Evolutionary conservation across 2,113 vertebrate species (phyloP).

Genomic region (Leptocoma aspasia): DNA sequence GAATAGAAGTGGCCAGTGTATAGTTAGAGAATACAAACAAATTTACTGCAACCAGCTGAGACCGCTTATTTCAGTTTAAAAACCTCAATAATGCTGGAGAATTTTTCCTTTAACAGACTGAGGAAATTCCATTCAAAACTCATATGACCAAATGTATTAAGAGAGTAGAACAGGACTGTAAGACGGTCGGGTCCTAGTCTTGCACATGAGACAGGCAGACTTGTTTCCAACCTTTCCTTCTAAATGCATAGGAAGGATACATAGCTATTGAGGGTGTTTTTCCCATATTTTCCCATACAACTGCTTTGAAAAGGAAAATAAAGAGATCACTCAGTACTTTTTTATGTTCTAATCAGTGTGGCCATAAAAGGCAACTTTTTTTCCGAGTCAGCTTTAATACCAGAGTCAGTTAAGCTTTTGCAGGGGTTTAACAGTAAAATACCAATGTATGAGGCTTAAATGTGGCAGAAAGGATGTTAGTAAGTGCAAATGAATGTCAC

Average conservation of each 20-base stretch:
- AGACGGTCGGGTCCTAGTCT: background rate
- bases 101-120: background rate
- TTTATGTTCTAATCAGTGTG: background rate
- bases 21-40: background rate
- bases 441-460: background rate
- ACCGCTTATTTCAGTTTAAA: background rate
- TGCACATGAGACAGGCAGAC: background rate
- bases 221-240: background rate
- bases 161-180: background rate
- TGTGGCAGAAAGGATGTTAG: slow-evolving; percentile 57
- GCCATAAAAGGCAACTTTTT: background rate
- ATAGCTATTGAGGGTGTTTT: background rate
- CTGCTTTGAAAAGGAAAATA: background rate
- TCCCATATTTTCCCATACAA: background rate
- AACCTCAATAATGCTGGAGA: background rate
- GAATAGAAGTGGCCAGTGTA: background rate
- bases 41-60: background rate
- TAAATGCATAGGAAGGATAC: background rate
- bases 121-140: background rate
- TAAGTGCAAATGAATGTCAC: slow-evolving; percentile 63
- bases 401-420: background rate
- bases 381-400: background rate
- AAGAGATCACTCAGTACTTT: background rate
- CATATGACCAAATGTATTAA: background rate
- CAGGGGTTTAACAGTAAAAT: background rate